These are phyloP conservation scores for Meda fulgida DNA, from an alignment of 2,797 vertebrate genomes.

Conservation along the genomic window DNA sequence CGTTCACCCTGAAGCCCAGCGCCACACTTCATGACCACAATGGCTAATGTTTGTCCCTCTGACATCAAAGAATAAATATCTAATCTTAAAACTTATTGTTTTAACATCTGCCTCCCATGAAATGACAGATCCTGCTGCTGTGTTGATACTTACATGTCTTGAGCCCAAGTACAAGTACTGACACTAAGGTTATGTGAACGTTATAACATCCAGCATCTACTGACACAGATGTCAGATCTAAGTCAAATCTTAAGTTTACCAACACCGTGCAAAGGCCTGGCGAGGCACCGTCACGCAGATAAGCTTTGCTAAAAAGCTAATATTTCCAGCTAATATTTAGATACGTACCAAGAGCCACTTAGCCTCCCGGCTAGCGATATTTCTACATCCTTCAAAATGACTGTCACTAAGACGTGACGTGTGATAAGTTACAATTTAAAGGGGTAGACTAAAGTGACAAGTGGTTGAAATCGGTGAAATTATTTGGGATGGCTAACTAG, in stretches of 20 bases:
- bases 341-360: slow-evolving; percentile 49
- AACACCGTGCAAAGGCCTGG: slow-evolving; percentile 17
- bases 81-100: background rate
- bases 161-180: background rate
- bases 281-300: slow-evolving; percentile 39
- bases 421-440: background rate
- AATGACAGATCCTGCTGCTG: background rate
- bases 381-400: slow-evolving; percentile 28
- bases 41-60: background rate
- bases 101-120: background rate
- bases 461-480: background rate
- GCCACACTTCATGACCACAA: slow-evolving; percentile 1
- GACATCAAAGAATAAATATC: background rate
- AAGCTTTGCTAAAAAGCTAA: slow-evolving; percentile 44
- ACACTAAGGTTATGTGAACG: background rate
- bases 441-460: background rate
- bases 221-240: background rate
- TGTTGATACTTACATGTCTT: slow-evolving; percentile 1
- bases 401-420: background rate
- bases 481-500: slow-evolving; percentile 34
- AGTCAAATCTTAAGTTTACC: slow-evolving; percentile 15
- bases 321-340: slow-evolving; percentile 50
- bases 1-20: background rate
- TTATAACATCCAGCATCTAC: background rate
- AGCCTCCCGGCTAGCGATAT: slow-evolving; percentile 49